Conservation (phyloP, 2,888 invertebrate genomes). For the Amiota communis region DNA sequence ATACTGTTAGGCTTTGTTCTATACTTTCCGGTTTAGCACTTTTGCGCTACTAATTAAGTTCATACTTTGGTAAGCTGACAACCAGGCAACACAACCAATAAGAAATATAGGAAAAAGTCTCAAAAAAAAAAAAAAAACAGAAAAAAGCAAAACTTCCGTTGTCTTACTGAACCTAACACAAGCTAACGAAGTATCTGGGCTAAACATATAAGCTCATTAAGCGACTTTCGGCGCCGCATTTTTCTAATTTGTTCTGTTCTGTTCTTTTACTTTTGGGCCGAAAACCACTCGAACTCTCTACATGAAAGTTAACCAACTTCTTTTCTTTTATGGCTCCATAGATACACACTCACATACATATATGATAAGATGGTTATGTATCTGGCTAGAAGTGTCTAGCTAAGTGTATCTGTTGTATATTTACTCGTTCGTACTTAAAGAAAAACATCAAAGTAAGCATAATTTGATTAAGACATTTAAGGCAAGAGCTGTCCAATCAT, state of each 20-base stretch:
- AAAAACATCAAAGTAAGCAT: slow-evolving; percentile 67
- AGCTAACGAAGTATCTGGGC: slow-evolving; percentile 21
- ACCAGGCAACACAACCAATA: not conserved
- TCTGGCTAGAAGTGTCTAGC: not conserved
- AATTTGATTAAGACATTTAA: slow-evolving; percentile 69
- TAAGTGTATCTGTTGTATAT: not conserved
- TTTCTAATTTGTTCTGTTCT: slow-evolving; percentile 6
- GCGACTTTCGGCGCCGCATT: slow-evolving; percentile 45
- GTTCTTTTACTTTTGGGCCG: not conserved
- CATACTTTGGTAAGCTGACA: slow-evolving; percentile 14
- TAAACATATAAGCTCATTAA: slow-evolving; percentile 64
- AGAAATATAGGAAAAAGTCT: not conserved
- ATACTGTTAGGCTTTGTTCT: not conserved
- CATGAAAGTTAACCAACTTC: not conserved
- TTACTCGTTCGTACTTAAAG: slow-evolving; percentile 21
- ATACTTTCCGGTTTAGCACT: slow-evolving; percentile 60
- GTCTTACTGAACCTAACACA: not conserved
- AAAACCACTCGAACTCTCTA: not conserved
- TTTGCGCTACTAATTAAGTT: slow-evolving; percentile 62
- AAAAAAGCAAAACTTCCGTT: not conserved
- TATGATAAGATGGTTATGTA: not conserved
- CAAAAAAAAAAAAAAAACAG: not conserved
- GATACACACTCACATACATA: not conserved
- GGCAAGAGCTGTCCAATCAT: slow-evolving; percentile 62
- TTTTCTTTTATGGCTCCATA: not conserved